Evolutionary conservation across 2,888 invertebrate species (phyloP), one percentile per base, ranked within the genome.

Genomic region (Anticlea derivata): DNA sequence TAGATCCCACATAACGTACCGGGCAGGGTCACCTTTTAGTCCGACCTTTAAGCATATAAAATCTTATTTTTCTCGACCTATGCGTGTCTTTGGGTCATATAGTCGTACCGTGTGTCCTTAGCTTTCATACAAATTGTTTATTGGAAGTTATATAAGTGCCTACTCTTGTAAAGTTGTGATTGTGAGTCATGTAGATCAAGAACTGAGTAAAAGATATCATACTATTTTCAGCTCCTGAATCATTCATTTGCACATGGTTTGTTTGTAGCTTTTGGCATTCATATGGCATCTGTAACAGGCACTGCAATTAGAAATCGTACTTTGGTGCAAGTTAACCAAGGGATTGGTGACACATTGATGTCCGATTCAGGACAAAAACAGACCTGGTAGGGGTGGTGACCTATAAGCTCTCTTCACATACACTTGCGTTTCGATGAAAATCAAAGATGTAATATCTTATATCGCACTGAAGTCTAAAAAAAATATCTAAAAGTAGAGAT

Each of bases 11-110:
- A 17, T 17, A 17, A 3, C 2, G 17, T 17, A 17, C 2, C 17
- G 20, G 20, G 46, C 46, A 30, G 35, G 51, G 46, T 53, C 52
- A 48, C 38, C 27, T 23, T 27, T 27, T 33, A 40, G 24, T 30
- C 5, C 8, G 43, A 52, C 52, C 47, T 52, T 31, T 33, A 10
- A 17, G 31, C 26, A 4, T n/a, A 26, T 20, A 22, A 8, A 38
- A 48, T 7, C 11, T 22, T 29, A 37, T 47, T 46, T 46, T 46
- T 43, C 39, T 34, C 38, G 43, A 24, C 33, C 31, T 38, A 27
- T 48, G 47, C 52, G 43, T 53, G 52, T 39, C 34, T 39, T 30
- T 48, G 11, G 52, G 47, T 44, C 47, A 23, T 48, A 27, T n/a
- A 27, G 10, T 27, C 12, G 17, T 26, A 17, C 6, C 29, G 6